These are phyloP conservation scores for Callinectes sapidus DNA, from an alignment of 2,888 invertebrate genomes.

Conservation along the genomic window DNA sequence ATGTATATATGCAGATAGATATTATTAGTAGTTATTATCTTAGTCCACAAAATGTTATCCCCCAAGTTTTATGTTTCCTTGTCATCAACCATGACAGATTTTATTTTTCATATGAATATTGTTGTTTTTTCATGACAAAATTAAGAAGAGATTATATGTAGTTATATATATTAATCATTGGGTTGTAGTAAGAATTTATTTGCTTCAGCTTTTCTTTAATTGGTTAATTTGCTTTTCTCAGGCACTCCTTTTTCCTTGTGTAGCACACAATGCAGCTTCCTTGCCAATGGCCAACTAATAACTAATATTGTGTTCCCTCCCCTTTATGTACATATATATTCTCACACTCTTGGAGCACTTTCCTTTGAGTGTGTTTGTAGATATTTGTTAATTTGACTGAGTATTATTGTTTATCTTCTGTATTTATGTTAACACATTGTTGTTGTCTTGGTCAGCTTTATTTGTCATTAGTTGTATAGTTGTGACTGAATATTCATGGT, in stretches of 20 bases:
- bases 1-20: background rate
- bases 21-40: background rate
- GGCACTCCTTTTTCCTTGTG: background rate
- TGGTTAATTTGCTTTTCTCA: background rate
- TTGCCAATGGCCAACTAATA: background rate
- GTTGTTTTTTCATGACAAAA: background rate
- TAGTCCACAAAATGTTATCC: background rate
- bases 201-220: background rate
- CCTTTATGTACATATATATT: conserved; percentile 22
- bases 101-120: background rate
- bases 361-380: background rate
- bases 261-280: background rate
- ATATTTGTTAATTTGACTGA: conserved; percentile 7
- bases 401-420: background rate
- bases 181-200: background rate
- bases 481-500: background rate
- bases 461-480: conserved; percentile 24
- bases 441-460: conserved; percentile 31
- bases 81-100: background rate
- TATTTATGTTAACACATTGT: background rate
- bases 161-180: background rate
- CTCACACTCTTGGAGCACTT: background rate
- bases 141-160: conserved; percentile 5
- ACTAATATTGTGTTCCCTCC: background rate
- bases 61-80: background rate